Evolutionary conservation across 1,140 invertebrate species (phyloP).

Genomic region (Laupala kohalensis): DNA sequence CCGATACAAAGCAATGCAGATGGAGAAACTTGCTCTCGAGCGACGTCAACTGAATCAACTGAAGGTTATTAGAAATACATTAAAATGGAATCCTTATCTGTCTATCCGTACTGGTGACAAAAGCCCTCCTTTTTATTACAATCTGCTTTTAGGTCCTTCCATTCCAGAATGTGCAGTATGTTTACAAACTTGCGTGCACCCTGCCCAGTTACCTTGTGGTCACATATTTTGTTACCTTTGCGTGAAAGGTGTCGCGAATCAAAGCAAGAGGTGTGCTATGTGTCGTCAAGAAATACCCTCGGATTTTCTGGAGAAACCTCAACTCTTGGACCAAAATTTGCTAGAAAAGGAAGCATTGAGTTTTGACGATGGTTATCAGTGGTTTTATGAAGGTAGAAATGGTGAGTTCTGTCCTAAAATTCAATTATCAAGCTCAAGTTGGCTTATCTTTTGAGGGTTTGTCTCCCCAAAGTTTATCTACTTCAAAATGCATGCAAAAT

Average conservation of each 20-base stretch:
- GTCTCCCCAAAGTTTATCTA: too few relatives aligned
- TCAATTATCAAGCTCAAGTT: too few relatives aligned
- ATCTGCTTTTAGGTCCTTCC: slow-evolving; percentile 17
- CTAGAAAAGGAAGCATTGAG: slow-evolving; percentile 28
- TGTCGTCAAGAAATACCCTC: slow-evolving; percentile 68
- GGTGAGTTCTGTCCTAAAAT: too few relatives aligned
- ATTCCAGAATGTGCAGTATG: slow-evolving; percentile 79
- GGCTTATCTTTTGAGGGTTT: too few relatives aligned
- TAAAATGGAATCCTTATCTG: not conserved
- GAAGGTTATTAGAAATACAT: not conserved
- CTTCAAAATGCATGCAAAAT: too few relatives aligned
- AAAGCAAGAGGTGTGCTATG: slow-evolving; percentile 73
- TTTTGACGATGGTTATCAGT: slow-evolving; percentile 66
- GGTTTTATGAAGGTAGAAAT: slow-evolving; percentile 92
- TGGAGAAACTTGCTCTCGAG: not conserved
- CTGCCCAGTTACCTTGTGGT: slow-evolving; percentile 76
- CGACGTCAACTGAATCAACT: not conserved
- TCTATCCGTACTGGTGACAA: not conserved
- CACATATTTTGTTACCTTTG: slow-evolving; percentile 95
- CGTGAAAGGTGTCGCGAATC: slow-evolving; percentile 82
- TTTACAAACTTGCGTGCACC: slow-evolving; percentile 76
- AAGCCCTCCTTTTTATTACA: not conserved
- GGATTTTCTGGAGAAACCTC: slow-evolving; percentile 74
- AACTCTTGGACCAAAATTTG: slow-evolving; percentile 45
- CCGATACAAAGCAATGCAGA: not conserved